Evolutionary conservation across 1,140 invertebrate species (phyloP), one percentile per base, ranked within the genome.

Genomic region (Lordiphosa clarofinis): DNA sequence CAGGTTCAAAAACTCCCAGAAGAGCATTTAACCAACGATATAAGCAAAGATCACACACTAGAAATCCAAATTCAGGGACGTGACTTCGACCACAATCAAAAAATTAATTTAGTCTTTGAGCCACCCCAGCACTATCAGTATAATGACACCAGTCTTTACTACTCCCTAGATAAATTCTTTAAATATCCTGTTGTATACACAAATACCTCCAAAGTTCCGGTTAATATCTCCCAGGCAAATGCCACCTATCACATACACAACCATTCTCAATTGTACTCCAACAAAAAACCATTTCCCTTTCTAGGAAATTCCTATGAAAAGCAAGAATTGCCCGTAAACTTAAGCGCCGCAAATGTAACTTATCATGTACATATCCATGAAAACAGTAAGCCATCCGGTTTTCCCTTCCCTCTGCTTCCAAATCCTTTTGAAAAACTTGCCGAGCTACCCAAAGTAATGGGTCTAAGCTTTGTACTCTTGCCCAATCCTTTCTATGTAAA

Each of bases 361-460:
- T 12, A 31, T 31, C 43, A 46, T 46, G 43, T 31, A 24, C 35
- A 50, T 2, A 7, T 12, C 28, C 31, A 31, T 7, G 37, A 31
- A 7, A 35, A 24, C 7, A 42, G 43, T 46, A 46, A 56, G 7
- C 55, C 59, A 1, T 38, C n/a, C n/a, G 69, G 37, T 2, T 52
- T 68, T 1, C 55, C 67, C 0, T 35, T 78, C 6, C 69, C 74
- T 6, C 58, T 79, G 56, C 53, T 66, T 46, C 57, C 74, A 6
- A 81, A 81, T 54, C 74, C 43, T n/a, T 74, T 79, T 40, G 72
- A 73, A 49, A 79, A 79, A 36, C 31, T 68, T 9, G 54, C 31
- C 2, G 65, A 68, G 7, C 53, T 68, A 21, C 64, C 65, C 42
- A 67, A 67, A 36, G 63, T 67, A 12, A 63, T 67, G 40, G 64